Conservation (phyloP, 2,113 vertebrate species). For the Sinocyclocheilus anophthalmus region DNA sequence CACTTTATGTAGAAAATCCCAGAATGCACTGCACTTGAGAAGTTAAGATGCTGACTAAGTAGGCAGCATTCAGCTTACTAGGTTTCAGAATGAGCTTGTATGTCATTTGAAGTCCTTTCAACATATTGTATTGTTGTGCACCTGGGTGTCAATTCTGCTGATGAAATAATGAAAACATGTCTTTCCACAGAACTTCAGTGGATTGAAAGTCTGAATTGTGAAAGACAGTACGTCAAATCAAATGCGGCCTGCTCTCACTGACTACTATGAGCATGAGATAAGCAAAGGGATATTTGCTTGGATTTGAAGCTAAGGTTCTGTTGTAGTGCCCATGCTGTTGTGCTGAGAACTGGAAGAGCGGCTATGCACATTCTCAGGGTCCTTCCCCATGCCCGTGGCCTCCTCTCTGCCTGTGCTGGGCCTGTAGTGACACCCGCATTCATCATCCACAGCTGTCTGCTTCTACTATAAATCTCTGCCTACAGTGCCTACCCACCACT, state of each 20-base stretch:
- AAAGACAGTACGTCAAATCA: not conserved
- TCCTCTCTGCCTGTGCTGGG: constrained; percentile 43
- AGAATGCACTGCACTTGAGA: not conserved
- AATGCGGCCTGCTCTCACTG: not conserved
- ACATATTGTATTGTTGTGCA: not conserved
- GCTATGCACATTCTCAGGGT: constrained; percentile 1
- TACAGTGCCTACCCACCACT: constrained; percentile 59
- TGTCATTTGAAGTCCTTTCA: not conserved
- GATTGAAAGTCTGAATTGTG: not conserved
- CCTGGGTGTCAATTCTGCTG: not conserved
- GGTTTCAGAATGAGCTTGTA: not conserved
- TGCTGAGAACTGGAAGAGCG: constrained; percentile 24
- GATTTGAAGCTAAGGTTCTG: not conserved
- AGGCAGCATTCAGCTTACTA: not conserved
- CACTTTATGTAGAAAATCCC: not conserved
- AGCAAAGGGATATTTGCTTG: not conserved
- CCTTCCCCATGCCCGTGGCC: not conserved
- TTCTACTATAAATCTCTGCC: constrained; percentile 64
- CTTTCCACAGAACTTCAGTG: not conserved
- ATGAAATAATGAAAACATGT: not conserved
- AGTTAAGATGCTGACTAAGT: not conserved
- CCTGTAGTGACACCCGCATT: constrained; percentile 56
- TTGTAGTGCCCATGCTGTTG: not conserved
- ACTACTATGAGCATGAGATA: not conserved
- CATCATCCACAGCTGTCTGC: constrained; percentile 61